Evolutionary conservation across 2,888 invertebrate genomes (phyloP).

Genomic region (Aleiodes alternator): DNA sequence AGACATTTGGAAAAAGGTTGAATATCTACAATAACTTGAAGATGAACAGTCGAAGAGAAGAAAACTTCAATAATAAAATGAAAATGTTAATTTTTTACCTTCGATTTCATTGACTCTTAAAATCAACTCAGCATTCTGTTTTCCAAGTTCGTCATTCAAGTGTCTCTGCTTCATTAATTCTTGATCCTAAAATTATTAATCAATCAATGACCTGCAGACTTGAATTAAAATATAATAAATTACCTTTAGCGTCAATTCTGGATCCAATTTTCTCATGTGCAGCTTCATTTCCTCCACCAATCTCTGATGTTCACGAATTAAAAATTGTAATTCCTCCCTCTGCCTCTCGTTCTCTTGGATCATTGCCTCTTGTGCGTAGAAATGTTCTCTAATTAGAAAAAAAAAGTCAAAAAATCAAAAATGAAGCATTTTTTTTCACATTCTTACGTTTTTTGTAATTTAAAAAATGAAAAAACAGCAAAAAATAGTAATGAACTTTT

Average conservation of each 20-base stretch:
- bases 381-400: constrained; percentile 79
- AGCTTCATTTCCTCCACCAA: constrained; percentile 68
- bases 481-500: too few species aligned
- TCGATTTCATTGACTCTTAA: constrained; percentile 65
- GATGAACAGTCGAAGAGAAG: too few species aligned
- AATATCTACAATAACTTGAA: too few species aligned
- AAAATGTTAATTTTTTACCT: constrained; percentile 52
- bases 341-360: constrained; percentile 83
- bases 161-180: constrained; percentile 79
- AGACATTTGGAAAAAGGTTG: too few species aligned
- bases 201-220: neutral
- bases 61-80: too few species aligned
- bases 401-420: neutral
- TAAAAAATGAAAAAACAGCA: constrained; percentile 24
- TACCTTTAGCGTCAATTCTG: constrained; percentile 69
- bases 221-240: constrained; percentile 23
- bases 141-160: constrained; percentile 77
- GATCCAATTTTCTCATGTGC: constrained; percentile 69
- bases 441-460: neutral
- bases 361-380: constrained; percentile 76
- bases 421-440: neutral
- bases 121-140: constrained; percentile 72
- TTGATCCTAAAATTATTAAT: constrained; percentile 74
- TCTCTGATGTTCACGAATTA: constrained; percentile 67
- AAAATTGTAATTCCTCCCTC: constrained; percentile 76